Evolutionary conservation across 2,888 invertebrate species (phyloP).

Genomic region (Napeogenes inachia): DNA sequence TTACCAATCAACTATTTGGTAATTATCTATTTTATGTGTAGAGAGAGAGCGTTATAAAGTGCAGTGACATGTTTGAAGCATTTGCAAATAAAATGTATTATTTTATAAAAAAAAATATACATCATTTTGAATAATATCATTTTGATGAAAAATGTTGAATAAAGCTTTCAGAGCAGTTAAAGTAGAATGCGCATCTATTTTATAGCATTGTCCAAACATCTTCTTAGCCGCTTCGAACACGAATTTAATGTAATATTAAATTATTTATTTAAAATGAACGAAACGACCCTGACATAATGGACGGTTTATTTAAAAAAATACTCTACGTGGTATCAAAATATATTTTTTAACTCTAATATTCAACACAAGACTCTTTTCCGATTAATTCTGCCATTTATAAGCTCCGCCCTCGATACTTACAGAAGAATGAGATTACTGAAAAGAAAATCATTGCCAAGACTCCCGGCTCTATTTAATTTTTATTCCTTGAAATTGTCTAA

Average conservation of each 20-base stretch:
- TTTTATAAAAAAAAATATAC: too few relatives aligned
- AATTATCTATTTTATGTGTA: constrained; percentile 8
- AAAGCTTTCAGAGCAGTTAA: neutral
- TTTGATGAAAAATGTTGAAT: too few relatives aligned
- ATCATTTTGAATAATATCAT: too few relatives aligned
- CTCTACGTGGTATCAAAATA: constrained; percentile 16
- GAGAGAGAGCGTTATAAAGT: constrained; percentile 46
- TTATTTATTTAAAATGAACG: constrained; percentile 56
- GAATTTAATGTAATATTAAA: constrained; percentile 65
- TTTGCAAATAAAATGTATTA: constrained; percentile 4
- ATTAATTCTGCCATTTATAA: constrained; percentile 37
- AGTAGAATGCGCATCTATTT: neutral
- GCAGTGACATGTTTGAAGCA: constrained; percentile 23
- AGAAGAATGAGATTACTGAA: constrained; percentile 63
- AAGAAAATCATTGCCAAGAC: constrained; percentile 50
- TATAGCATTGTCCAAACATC: constrained; percentile 6
- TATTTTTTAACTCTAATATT: constrained; percentile 10
- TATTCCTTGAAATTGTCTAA: constrained; percentile 18
- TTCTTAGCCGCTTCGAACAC: constrained; percentile 45
- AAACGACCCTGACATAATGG: constrained; percentile 41
- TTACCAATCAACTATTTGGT: constrained; percentile 7
- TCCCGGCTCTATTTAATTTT: constrained; percentile 52
- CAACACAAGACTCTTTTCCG: constrained; percentile 16
- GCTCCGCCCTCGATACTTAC: constrained; percentile 58
- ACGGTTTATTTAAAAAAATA: constrained; percentile 48